Percentiles rank a stretch among this genome's conserved stretches.
phyloP scores from a whole-genome alignment of 2,888 invertebrate species.

The Epistrophe eligans region DNA sequence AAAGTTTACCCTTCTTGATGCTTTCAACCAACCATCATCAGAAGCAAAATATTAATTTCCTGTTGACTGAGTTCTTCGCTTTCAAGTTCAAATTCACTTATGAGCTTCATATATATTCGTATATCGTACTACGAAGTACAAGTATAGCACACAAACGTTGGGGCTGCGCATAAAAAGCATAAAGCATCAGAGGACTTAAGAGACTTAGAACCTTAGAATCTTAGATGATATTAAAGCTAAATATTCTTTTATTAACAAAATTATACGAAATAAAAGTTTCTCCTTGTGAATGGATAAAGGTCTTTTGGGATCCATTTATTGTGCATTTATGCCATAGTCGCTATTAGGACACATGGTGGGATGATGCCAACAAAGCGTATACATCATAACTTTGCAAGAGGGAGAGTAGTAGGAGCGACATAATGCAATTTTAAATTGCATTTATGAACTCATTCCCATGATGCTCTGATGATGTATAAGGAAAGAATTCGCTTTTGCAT shows the following conservation, averaged over 20 bases:
- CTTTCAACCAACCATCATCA: conserved; percentile 29
- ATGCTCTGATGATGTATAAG: conserved; percentile 52
- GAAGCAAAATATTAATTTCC: conserved; percentile 72
- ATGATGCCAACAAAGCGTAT: conserved; percentile 7
- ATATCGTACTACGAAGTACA: too few relatives aligned
- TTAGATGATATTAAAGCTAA: conserved; percentile 69
- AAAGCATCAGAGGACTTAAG: conserved; percentile 22
- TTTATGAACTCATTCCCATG: conserved; percentile 69
- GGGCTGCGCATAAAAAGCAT: neutral
- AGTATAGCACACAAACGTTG: neutral
- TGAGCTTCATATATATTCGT: conserved; percentile 6
- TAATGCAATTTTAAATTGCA: conserved; percentile 72
- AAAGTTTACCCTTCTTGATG: conserved; percentile 37
- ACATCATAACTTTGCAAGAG: conserved; percentile 36
- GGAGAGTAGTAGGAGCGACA: conserved; percentile 2
- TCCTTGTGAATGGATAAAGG: conserved; percentile 56
- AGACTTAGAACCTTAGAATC: conserved; percentile 56
- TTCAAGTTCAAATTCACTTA: conserved; percentile 19
- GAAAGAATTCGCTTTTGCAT: conserved; percentile 4
- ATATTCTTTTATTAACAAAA: conserved; percentile 71
- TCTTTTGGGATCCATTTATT: conserved; percentile 74
- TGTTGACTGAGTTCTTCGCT: conserved; percentile 65
- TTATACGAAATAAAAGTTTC: conserved; percentile 73
- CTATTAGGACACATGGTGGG: neutral
- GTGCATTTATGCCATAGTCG: conserved; percentile 65